A percentile compares a stretch with the other conserved stretches of the same genome.
Evolutionary conservation across 2,113 vertebrate species (phyloP).

Genomic region (Pseudolaguvia tuberculata): DNA sequence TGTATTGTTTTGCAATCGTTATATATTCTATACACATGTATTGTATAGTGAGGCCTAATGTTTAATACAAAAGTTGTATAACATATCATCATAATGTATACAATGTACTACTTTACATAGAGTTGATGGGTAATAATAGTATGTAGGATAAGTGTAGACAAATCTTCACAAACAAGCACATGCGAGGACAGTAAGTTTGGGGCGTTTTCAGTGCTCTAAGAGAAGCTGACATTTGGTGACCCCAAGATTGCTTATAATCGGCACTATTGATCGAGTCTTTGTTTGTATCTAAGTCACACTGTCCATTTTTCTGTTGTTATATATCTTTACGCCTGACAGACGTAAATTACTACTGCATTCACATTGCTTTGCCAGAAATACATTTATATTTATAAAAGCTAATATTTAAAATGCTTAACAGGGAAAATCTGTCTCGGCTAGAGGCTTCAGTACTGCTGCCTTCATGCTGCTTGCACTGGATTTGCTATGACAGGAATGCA

Average conservation of each 20-base stretch:
- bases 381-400: background rate
- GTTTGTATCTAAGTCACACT: background rate
- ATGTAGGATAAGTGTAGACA: background rate
- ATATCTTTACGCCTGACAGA: background rate
- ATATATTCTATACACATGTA: no score
- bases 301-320: background rate
- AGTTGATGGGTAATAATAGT: no score
- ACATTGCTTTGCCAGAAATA: no score
- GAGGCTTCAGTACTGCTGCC: background rate
- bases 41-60: no score
- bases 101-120: no score
- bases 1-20: no score
- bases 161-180: background rate
- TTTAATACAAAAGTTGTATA: background rate
- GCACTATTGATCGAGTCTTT: background rate
- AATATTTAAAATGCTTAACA: background rate
- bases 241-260: background rate
- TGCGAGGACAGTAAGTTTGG: background rate
- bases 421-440: background rate
- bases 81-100: no score
- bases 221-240: background rate
- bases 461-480: background rate
- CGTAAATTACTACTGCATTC: background rate
- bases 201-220: background rate
- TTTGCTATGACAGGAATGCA: conserved; percentile 6